A percentile compares a stretch with the other conserved stretches of the same genome.
Evolutionary conservation across 1,140 invertebrate genomes (phyloP).

Genomic region (Micrasema minimum): DNA sequence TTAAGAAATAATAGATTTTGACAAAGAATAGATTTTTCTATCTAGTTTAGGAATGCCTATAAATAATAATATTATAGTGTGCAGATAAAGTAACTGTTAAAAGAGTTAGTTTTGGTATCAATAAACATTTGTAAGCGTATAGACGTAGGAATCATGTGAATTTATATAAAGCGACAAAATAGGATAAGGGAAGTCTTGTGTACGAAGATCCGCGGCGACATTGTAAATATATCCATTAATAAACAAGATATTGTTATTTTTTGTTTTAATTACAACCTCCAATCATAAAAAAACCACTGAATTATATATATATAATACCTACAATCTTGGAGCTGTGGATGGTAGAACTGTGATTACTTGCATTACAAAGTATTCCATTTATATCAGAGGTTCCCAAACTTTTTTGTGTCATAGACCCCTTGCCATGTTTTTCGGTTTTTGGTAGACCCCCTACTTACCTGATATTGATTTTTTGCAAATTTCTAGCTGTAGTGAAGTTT

Average conservation of each 20-base stretch:
- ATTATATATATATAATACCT: no score
- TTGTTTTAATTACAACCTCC: no score
- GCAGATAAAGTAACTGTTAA: constrained; percentile 29
- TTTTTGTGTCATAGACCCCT: no score
- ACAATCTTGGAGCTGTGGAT: no score
- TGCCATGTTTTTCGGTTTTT: no score
- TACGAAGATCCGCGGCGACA: constrained; percentile 1
- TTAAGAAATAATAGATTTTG: constrained; percentile 41
- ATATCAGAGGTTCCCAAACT: no score
- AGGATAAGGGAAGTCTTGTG: constrained; percentile 4
- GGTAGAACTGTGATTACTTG: no score
- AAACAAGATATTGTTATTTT: constrained; percentile 30
- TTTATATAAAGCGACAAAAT: constrained; percentile 31
- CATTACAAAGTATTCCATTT: no score
- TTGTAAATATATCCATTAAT: constrained; percentile 40
- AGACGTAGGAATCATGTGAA: constrained; percentile 39
- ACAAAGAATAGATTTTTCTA: constrained; percentile 45
- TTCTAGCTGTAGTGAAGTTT: no score
- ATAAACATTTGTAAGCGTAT: constrained; percentile 39
- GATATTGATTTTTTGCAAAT: no score
- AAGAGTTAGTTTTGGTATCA: constrained; percentile 42
- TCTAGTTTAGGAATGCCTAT: constrained; percentile 40
- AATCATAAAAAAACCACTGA: no score
- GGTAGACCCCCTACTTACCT: no score
- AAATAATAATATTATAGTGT: constrained; percentile 22